Base-by-base conservation (phyloP, 2,888 invertebrate genomes). In the Scelioninae gen. 2 region DNA sequence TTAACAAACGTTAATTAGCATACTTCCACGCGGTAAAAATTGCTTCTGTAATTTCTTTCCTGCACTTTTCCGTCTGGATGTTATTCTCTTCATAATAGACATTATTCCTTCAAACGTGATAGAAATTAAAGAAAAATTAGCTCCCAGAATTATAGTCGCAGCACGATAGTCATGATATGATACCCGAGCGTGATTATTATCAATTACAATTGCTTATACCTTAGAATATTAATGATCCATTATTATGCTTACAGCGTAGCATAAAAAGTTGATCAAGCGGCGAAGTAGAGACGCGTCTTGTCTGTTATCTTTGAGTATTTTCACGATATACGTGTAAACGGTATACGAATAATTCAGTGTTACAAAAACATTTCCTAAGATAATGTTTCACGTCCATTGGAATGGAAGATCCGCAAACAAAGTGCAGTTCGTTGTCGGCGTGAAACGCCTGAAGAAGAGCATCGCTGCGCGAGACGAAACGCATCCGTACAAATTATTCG, bases 241-340 rank as follows among this genome's bases (percentile, higher is more conserved):
- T 60, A 65, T 35, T 60, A 65, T 35, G 33, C 33, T 60, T 55
- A 72, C 53, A 61, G 35, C 25, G 31, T 64, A 16, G 52, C 61
- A 61, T 72, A 67, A 72, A 72, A 65, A 60, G 61, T 61, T 61
- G 60, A 65, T 60, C 45, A 72, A 67, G 72, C 72, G 37, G 72
- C 55, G 39, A 72, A 60, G 52, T 64, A 50, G 25, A 65, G 58
- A 60, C 53, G 28, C 39, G 33, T 60, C 33, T 61, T 68, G 52
- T 37, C 57, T 50, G 41, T 61, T 57, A 61, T 37, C 28, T 71
- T 41, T 61, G 67, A 63, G 61, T 61, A 73, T 65, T 73, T 67
- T 50, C 45, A 25, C 65, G 19, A 67, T 61, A 72, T 72, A 72
- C 65, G 52, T 64, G 64, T 71, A 72, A 65, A 72, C 53, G 53